Base-by-base conservation (phyloP, 2,888 invertebrate genomes). In the Encarsia formosa region DNA sequence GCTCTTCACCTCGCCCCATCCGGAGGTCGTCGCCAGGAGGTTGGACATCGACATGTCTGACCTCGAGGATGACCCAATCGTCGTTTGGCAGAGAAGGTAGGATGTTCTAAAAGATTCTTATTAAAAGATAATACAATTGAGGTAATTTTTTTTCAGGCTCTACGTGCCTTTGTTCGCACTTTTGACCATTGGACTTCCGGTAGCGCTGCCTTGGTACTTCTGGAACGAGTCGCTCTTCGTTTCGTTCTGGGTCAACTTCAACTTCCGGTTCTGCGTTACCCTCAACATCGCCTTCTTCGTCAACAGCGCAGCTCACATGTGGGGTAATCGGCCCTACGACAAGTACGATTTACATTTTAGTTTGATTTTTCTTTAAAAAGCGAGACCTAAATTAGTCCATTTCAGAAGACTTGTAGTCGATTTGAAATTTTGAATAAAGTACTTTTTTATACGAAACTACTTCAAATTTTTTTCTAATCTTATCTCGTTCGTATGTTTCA, bases 1-100 rank as follows among this genome's bases (percentile, higher is more conserved):
- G 96, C 77, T 96, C 59, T 79, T 94, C 78, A 76, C 87, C 45
- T 82, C 84, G 58, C 95, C 96, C 71, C 95, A 95, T 71, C 88
- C 86, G 31, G 90, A 91, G 56, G 91, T 96, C 15, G 84, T 84
- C 60, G 79, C 76, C 35, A 92, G 90, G 69, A 94, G 95, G 31
- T 85, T 85, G 57, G 77, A 80, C 9, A 81, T 96, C 11, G 92
- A 94, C 70, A 82, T 95, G 83, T 85, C 83, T 13, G 96, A 96
- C 71, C 76, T 96, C 37, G 82, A 85, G 52, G 80, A 81, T 39
- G 95, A 96, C 75, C 87, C 88, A 18, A 84, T 95, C n/a, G 87
- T 93, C 3, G 81, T 82, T 73, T 89, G 90, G 73, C 95, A 96
- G 74, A 86, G 84, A 74, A 90, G 81, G 91, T 93, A 74, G 77